Percentiles rank a stretch among this genome's conserved stretches.
These are phyloP conservation scores for Orthonyx spaldingii DNA, from an alignment of 2,113 vertebrate genomes.

Conservation along the genomic window DNA sequence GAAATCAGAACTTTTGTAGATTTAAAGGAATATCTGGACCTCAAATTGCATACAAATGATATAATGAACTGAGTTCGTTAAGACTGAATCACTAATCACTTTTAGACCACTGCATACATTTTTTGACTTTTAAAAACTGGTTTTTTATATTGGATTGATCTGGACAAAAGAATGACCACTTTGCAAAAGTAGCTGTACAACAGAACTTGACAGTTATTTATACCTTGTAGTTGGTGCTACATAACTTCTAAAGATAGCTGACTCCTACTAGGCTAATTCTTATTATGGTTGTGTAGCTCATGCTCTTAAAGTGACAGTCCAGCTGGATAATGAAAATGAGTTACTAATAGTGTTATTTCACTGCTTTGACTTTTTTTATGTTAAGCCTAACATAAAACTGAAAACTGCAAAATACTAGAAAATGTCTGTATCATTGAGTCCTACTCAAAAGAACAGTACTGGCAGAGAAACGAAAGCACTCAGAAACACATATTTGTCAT, in stretches of 20 bases:
- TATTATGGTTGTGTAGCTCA: neutral
- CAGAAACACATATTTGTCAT: neutral
- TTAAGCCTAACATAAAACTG: neutral
- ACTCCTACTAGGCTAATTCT: conserved; percentile 1
- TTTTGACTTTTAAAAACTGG: neutral
- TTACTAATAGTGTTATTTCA: neutral
- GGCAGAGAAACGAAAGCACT: neutral
- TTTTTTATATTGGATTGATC: neutral
- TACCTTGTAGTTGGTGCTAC: conserved; percentile 12
- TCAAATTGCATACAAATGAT: neutral
- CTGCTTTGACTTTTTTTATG: neutral
- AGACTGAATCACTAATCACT: neutral
- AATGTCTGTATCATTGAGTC: neutral
- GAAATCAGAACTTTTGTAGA: neutral
- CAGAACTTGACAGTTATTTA: conserved; percentile 13
- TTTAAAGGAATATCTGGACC: neutral
- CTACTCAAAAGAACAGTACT: neutral
- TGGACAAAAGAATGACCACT: neutral
- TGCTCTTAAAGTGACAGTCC: neutral
- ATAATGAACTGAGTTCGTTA: neutral
- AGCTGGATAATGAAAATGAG: neutral
- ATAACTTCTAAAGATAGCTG: conserved; percentile 36
- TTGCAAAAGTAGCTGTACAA: neutral
- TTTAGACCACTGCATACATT: neutral
- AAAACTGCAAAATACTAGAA: neutral